Conservation (phyloP, 2,797 vertebrate species). For the Distichodus sexfasciatus region DNA sequence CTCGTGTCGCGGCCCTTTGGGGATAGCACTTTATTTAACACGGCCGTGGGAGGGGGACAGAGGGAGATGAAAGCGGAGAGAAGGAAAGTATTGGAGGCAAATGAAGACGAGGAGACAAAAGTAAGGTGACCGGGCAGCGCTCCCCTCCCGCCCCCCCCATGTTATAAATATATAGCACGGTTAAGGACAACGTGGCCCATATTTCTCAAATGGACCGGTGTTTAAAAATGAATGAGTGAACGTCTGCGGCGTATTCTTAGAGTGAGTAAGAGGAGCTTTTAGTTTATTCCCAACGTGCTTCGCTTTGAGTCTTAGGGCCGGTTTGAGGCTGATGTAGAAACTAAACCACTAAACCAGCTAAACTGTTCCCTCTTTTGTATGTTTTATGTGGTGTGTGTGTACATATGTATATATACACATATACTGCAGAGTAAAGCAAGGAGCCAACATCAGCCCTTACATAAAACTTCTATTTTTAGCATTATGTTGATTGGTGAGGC, state of each 20-base stretch:
- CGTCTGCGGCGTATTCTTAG: constrained; percentile 25
- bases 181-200: constrained; percentile 16
- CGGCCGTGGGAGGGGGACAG: neutral
- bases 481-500: neutral
- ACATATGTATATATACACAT: neutral
- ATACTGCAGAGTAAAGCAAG: neutral
- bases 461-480: neutral
- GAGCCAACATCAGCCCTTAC: no score
- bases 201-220: constrained; percentile 33
- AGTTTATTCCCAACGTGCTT: no score
- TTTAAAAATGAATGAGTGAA: constrained; percentile 51
- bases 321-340: no score
- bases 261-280: constrained; percentile 30
- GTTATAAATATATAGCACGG: constrained; percentile 39
- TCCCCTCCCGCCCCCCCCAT: no score
- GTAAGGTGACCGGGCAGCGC: constrained; percentile 19
- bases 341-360: no score
- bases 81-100: neutral
- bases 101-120: neutral
- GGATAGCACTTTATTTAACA: constrained; percentile 30
- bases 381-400: neutral
- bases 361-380: no score
- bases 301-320: no score
- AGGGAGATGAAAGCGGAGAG: constrained; percentile 11
- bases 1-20: neutral